Conservation (phyloP, 92 coral and sea anemone genomes). For the Palythoa grandiflora region DNA sequence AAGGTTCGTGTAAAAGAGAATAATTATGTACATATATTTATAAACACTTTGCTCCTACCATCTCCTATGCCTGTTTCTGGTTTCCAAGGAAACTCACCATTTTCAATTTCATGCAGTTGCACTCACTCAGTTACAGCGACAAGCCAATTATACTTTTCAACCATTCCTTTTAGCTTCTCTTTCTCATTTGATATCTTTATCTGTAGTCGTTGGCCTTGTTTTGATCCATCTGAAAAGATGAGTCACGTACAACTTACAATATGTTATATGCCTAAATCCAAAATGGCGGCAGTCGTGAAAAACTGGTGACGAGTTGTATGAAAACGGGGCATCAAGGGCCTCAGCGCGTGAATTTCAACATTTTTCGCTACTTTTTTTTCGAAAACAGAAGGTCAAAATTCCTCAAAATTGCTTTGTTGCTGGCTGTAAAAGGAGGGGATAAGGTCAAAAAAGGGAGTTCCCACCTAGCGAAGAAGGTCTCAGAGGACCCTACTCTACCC, state of each 20-base stretch:
- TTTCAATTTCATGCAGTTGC: conserved; percentile 21
- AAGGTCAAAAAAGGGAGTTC: no score
- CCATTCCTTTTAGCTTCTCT: conserved; percentile 25
- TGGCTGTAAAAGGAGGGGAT: no score
- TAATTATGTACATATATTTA: neutral
- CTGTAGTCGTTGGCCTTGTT: conserved; percentile 61
- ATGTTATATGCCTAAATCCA: no score
- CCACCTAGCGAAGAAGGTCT: no score
- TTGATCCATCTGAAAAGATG: conserved; percentile 62
- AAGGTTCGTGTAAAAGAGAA: neutral
- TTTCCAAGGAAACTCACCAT: conserved; percentile 47
- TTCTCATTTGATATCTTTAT: conserved; percentile 58
- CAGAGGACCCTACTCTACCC: no score
- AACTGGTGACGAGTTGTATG: no score
- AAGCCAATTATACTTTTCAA: conserved; percentile 41
- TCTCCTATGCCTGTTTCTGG: neutral
- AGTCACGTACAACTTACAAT: neutral
- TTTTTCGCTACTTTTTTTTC: no score
- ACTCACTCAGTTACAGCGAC: conserved; percentile 12
- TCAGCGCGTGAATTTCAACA: no score
- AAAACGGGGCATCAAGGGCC: no score
- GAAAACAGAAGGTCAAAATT: no score
- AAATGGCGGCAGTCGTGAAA: no score
- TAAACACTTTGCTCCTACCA: neutral
- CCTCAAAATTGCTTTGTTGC: no score